phyloP scores from a whole-genome alignment of 1,140 invertebrate species.

The Pogonomyrmex barbatus region DNA sequence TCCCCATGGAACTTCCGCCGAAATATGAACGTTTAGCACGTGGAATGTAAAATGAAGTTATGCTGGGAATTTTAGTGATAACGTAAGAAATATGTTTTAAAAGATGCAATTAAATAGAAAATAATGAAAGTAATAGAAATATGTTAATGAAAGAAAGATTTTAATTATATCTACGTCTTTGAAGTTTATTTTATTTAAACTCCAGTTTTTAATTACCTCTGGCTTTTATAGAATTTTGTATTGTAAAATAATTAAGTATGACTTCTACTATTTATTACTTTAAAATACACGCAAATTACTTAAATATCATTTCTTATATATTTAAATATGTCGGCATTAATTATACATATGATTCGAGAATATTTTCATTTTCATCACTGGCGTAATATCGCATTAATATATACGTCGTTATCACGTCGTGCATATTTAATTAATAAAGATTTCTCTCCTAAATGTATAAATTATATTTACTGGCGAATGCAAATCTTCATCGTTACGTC shows the following conservation, averaged over 20 bases:
- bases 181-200: not conserved
- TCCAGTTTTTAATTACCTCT: not conserved
- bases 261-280: not conserved
- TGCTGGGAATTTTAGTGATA: constrained; percentile 11
- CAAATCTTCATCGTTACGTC: constrained; percentile 18
- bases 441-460: constrained; percentile 27
- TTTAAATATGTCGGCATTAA: not conserved
- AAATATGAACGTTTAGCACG: constrained; percentile 46
- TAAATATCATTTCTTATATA: not conserved
- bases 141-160: not conserved
- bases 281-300: not conserved
- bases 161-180: not conserved
- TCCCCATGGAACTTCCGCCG: constrained; percentile 36
- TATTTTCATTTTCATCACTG: not conserved
- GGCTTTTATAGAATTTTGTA: not conserved
- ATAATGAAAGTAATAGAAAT: not conserved
- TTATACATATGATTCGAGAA: not conserved
- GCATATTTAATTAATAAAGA: constrained; percentile 45
- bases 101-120: not conserved
- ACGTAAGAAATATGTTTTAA: constrained; percentile 12
- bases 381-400: not conserved
- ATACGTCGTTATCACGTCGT: constrained; percentile 6
- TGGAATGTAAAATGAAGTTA: constrained; percentile 34
- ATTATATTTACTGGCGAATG: constrained; percentile 43
- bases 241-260: not conserved